Evolutionary conservation across 2,888 invertebrate genomes (phyloP), one percentile per base, ranked within the genome.

Genomic region (Watsonalla cultraria): DNA sequence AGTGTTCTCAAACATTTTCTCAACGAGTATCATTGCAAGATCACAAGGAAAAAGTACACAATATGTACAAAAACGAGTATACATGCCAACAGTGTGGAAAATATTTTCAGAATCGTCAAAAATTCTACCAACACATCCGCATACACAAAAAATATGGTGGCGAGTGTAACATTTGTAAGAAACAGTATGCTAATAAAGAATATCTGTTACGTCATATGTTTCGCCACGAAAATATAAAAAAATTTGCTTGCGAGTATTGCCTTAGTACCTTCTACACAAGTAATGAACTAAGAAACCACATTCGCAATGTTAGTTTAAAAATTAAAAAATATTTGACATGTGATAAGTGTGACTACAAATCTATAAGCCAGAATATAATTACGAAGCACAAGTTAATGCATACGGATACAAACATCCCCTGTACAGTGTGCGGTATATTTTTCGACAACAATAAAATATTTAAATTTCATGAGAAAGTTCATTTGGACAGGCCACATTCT

Each of bases 31-130:
- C 84, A 0, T 63, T 88, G 0, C 70, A 78, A 42, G 58, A 65
- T 0, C 89, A 89, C 53, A 74, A 74, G 54, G 87, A 88, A 60
- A 39, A 56, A 0, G 58, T 60, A 0, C 89, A 89, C 52, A 74
- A 81, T 11, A 62, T 73, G 0, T 79, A 71, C 45, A 61, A 60
- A 46, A 55, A 68, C 2, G 78, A 82, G 63, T 66, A 74, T 5
- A 83, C 83, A 2, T 89, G 89, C 54, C 78, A 84, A 6, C 72
- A 70, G 15, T 89, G 89, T 48, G 89, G 89, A 0, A 86, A 85
- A 65, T 58, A 65, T 47, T 54, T 87, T 0, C 72, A 68, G 57
- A 85, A 87, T 0, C 75, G 86, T 0, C 61, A 57, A 7, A 70
- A 61, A 55, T 69, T 78, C 0, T 82, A 84, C 42, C 68, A 72